phyloP scores from a whole-genome alignment of 2,113 vertebrate genomes.

The Crotalus viridis region DNA sequence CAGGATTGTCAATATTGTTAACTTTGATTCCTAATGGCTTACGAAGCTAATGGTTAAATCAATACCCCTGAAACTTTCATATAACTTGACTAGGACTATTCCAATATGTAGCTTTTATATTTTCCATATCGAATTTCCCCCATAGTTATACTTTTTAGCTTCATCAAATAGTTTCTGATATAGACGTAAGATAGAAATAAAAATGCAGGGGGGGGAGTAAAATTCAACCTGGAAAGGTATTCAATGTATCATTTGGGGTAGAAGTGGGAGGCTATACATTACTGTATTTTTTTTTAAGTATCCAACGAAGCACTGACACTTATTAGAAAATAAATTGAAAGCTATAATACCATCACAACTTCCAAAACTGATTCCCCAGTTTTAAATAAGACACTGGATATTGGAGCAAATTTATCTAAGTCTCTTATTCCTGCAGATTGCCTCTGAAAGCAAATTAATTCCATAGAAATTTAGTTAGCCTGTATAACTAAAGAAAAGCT shows the following conservation, averaged over 20 bases:
- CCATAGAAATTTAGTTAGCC: not conserved
- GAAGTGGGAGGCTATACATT: not conserved
- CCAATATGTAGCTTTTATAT: not conserved
- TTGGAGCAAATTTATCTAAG: not conserved
- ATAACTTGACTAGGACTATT: not conserved
- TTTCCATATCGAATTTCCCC: not conserved
- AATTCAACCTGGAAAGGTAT: not conserved
- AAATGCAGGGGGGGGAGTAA: not conserved
- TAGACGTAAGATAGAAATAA: not conserved
- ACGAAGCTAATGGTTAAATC: not conserved
- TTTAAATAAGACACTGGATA: constrained; percentile 8
- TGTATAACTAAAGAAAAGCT: constrained; percentile 17
- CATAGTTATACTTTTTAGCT: not conserved
- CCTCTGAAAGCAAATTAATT: not conserved
- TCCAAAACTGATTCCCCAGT: not conserved
- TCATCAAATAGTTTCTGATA: not conserved
- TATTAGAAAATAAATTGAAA: not conserved
- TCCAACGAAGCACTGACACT: not conserved
- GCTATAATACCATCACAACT: not conserved
- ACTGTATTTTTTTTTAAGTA: not conserved
- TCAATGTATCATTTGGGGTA: not conserved
- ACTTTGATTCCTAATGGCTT: constrained; percentile 34
- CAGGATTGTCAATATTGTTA: not conserved
- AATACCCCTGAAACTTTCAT: not conserved
- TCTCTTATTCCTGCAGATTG: not conserved